phyloP scores from a whole-genome alignment of 2,113 vertebrate species.

The Paraplagusia blochii region DNA sequence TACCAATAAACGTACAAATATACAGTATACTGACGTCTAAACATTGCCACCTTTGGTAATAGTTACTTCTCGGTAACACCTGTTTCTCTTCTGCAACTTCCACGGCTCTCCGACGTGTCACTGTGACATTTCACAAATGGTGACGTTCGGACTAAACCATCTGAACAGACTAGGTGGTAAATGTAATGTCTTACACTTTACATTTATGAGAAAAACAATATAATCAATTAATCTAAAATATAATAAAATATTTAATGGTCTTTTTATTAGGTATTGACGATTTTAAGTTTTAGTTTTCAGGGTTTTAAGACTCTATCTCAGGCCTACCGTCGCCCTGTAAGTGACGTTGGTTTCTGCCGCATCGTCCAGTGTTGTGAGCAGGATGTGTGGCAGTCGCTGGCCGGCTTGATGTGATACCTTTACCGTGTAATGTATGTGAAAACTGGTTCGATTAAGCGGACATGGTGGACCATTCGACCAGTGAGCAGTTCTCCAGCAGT shows the following conservation, averaged over 20 bases:
- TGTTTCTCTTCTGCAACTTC: conserved; percentile 58
- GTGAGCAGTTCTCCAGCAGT: conserved; percentile 50
- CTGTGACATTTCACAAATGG: conserved; percentile 77
- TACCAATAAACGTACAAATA: no score
- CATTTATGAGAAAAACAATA: fast-evolving
- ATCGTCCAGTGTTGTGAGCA: conserved; percentile 52
- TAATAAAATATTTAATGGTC: not conserved
- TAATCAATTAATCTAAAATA: fast-evolving
- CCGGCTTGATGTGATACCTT: conserved; percentile 38
- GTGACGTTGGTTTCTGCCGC: conserved; percentile 27
- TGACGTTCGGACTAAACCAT: conserved; percentile 73
- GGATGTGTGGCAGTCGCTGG: conserved; percentile 49
- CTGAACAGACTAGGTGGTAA: conserved; percentile 6
- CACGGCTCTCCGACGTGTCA: conserved; percentile 46
- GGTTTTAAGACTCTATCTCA: not conserved
- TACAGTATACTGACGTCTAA: no score
- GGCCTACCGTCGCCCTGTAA: not conserved
- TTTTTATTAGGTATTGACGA: fast-evolving
- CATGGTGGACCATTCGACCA: conserved; percentile 62
- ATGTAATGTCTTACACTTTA: fast-evolving
- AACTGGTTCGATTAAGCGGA: conserved; percentile 1
- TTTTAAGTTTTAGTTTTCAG: fast-evolving
- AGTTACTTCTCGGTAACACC: conserved; percentile 25
- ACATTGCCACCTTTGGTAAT: no score
- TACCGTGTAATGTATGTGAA: conserved; percentile 2